These are phyloP conservation scores for Morinoia aosen DNA, from an alignment of 2,888 invertebrate genomes.

Conservation along the genomic window DNA sequence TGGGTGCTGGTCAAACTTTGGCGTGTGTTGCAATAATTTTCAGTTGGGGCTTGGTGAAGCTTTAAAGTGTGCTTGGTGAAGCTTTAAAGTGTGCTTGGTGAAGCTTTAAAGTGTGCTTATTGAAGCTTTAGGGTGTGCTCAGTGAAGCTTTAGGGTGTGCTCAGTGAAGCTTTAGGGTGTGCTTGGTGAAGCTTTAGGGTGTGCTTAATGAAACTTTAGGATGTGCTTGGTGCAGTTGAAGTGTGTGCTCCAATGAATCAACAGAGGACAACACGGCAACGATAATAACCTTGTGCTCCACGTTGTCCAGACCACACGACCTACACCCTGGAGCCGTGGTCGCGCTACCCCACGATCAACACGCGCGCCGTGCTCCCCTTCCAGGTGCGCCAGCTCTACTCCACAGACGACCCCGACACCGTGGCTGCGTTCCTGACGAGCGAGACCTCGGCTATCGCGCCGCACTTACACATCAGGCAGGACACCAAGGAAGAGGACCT, in stretches of 20 bases:
- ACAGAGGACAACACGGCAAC: too few species aligned
- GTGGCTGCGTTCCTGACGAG: constrained; percentile 72
- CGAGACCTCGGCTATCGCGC: constrained; percentile 72
- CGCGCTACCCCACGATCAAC: constrained; percentile 88
- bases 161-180: too few species aligned
- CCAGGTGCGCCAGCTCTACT: constrained; percentile 79
- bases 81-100: too few species aligned
- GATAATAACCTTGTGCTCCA: not conserved
- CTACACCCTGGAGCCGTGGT: constrained; percentile 72
- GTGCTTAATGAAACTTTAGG: too few species aligned
- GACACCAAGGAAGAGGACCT: constrained; percentile 72
- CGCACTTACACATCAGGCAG: constrained; percentile 69
- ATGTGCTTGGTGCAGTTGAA: too few species aligned
- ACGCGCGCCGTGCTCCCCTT: constrained; percentile 81
- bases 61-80: too few species aligned
- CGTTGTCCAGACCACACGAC: constrained; percentile 59
- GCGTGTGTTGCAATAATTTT: too few species aligned
- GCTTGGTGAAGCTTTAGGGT: too few species aligned
- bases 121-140: too few species aligned
- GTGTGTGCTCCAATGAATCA: too few species aligned
- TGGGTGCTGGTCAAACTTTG: not conserved
- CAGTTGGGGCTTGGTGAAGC: not conserved
- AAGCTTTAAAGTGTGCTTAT: too few species aligned
- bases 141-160: too few species aligned
- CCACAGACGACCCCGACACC: constrained; percentile 80